These are phyloP conservation scores for Pteropus alecto DNA, from an alignment of 2,113 vertebrate species.

Conservation along the genomic window DNA sequence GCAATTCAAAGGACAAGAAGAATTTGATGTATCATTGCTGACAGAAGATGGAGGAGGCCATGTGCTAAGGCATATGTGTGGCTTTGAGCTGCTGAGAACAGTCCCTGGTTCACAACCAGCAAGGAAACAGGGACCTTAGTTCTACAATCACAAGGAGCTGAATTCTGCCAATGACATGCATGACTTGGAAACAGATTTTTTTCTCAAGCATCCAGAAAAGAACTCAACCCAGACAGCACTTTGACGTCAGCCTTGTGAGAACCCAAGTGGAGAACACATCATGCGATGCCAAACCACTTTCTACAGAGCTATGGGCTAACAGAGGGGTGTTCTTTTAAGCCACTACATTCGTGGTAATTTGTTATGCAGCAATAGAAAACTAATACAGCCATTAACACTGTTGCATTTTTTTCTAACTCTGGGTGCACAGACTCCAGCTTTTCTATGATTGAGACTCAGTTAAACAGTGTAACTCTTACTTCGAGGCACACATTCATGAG, in stretches of 20 bases:
- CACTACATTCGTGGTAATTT: not conserved
- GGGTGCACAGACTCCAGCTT: not conserved
- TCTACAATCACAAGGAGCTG: not conserved
- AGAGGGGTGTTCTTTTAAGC: not conserved
- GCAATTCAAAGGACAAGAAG: not conserved
- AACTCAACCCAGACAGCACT: not conserved
- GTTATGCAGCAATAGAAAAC: not conserved
- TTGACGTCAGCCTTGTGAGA: not conserved
- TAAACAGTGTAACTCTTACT: not conserved
- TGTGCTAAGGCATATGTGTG: not conserved
- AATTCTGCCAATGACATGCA: not conserved
- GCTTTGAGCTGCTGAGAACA: not conserved
- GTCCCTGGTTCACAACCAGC: not conserved
- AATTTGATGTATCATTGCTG: not conserved
- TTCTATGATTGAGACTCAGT: not conserved
- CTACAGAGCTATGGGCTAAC: not conserved
- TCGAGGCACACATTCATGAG: not conserved
- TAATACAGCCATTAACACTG: no score
- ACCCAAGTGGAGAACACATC: not conserved
- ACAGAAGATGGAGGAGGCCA: not conserved
- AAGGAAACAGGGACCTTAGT: not conserved
- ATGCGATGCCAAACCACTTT: not conserved
- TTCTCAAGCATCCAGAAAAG: no score
- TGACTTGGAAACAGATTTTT: not conserved
- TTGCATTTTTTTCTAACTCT: not conserved